Conservation (phyloP, 2,888 invertebrate species). For the Diloba caeruleocephala region DNA sequence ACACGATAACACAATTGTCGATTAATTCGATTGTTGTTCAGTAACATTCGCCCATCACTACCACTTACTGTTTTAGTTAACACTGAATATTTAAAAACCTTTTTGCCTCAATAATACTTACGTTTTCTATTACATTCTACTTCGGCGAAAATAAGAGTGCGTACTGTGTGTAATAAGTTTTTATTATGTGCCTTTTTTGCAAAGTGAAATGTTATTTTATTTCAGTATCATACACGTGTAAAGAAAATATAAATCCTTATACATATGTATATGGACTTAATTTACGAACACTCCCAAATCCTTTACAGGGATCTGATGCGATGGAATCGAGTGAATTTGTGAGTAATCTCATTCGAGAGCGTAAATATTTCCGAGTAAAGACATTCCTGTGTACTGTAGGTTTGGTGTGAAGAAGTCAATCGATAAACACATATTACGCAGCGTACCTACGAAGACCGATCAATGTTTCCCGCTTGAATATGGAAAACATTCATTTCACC, state of each 20-base stretch:
- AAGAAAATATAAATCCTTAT: slow-evolving; percentile 15
- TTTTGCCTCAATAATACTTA: slow-evolving; percentile 33
- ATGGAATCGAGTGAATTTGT: slow-evolving; percentile 54
- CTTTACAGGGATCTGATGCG: slow-evolving; percentile 40
- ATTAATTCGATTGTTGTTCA: too few species aligned
- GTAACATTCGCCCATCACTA: slow-evolving; percentile 15
- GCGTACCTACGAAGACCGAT: not conserved
- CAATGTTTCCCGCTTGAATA: slow-evolving; percentile 5
- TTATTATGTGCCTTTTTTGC: slow-evolving; percentile 22
- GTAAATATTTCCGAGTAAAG: slow-evolving; percentile 34
- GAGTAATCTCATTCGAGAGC: slow-evolving; percentile 54
- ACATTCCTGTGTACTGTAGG: slow-evolving; percentile 16
- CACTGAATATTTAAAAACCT: slow-evolving; percentile 17
- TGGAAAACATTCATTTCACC: slow-evolving; percentile 18
- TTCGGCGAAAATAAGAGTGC: slow-evolving; percentile 21
- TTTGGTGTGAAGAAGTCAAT: slow-evolving; percentile 12
- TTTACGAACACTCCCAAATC: slow-evolving; percentile 45
- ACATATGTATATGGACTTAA: slow-evolving; percentile 31
- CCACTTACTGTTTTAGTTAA: slow-evolving; percentile 19
- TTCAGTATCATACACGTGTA: slow-evolving; percentile 7
- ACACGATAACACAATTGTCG: too few species aligned
- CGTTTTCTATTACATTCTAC: slow-evolving; percentile 8
- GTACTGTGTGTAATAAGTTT: slow-evolving; percentile 32
- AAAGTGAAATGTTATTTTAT: slow-evolving; percentile 14
- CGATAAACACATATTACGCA: slow-evolving; percentile 21